Base-by-base conservation (phyloP, 2,113 vertebrate genomes). In the Calyptomena viridis region DNA sequence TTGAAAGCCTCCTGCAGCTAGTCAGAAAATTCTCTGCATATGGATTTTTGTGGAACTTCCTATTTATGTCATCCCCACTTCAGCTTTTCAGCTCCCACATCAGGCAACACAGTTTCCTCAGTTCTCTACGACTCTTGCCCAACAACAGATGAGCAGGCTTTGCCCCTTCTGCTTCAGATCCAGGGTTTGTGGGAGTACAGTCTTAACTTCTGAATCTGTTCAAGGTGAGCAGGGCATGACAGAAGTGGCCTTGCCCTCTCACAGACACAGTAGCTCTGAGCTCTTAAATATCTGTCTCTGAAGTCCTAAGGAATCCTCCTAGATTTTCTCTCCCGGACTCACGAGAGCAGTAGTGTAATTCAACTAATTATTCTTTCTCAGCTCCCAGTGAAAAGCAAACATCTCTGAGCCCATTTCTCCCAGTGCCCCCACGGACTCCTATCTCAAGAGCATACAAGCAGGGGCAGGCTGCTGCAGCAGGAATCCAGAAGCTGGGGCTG, bases 401-500 rank as follows among this genome's bases (percentile, higher is more conserved):
- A 18, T 73, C 85, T 93, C 55, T 84, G 85, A 90, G 33, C 5
- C 28, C 20, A 2, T 67, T 93, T 95, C 25, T 31, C 23, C 37
- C 10, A 2, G 35, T 13, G 20, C 49, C 74, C 62, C 56, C 62
- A 39, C 0, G 0, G 53, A 22, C 53, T 91, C 77, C 66, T 96
- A 85, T 91, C 67, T 94, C 33, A 89, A 94, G 89, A 91, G 85
- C 20, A 4, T 39, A 62, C 77, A 89, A 84, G 82, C 53, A 83
- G 83, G 47, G 87, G 62, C 60, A 77, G 90, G 84, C 93, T 79
- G 83, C 91, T 84, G 76, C 55, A 42, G 71, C 91, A 90, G 75
- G 46, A 95, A 87, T 59, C 84, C 95, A 95, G 91, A 90, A 93
- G 71, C 78, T 74, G 68, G 33, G 86, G 82, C 75, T 95, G 90